These are phyloP conservation scores for Pycnonotus jocosus DNA, from an alignment of 2,113 vertebrate genomes.

Conservation along the genomic window DNA sequence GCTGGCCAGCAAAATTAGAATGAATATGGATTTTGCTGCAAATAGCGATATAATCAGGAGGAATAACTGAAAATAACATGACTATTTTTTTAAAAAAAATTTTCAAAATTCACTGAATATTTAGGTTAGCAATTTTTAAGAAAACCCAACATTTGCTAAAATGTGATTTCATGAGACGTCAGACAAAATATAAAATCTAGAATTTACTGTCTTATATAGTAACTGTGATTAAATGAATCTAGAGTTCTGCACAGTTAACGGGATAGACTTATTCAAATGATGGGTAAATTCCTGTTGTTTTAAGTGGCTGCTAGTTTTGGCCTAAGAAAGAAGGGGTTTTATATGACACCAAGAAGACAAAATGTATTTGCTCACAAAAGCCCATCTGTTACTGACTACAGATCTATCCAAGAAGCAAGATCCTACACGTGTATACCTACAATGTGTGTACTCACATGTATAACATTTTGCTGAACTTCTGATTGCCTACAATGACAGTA, in stretches of 20 bases:
- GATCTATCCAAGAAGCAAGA: neutral
- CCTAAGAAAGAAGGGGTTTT: neutral
- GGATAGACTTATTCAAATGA: neutral
- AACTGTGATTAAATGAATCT: neutral
- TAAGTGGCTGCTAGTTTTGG: neutral
- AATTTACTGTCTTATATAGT: neutral
- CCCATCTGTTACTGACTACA: neutral
- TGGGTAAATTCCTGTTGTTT: neutral
- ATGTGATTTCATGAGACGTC: neutral
- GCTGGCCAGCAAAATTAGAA: conserved; percentile 17
- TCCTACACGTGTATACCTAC: fast-evolving
- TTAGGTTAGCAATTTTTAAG: neutral
- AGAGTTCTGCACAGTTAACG: neutral
- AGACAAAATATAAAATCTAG: neutral
- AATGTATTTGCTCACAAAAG: neutral
- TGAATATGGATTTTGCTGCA: conserved; percentile 26
- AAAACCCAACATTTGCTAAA: neutral
- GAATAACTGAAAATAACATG: neutral
- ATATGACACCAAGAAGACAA: neutral
- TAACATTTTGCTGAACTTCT: neutral
- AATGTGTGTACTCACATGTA: fast-evolving
- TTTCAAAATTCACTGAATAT: neutral
- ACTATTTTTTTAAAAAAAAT: neutral
- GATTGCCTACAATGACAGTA: neutral
- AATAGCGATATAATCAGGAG: neutral